Conservation (phyloP, 2,113 vertebrate genomes). For the Macquaria ambigua region DNA sequence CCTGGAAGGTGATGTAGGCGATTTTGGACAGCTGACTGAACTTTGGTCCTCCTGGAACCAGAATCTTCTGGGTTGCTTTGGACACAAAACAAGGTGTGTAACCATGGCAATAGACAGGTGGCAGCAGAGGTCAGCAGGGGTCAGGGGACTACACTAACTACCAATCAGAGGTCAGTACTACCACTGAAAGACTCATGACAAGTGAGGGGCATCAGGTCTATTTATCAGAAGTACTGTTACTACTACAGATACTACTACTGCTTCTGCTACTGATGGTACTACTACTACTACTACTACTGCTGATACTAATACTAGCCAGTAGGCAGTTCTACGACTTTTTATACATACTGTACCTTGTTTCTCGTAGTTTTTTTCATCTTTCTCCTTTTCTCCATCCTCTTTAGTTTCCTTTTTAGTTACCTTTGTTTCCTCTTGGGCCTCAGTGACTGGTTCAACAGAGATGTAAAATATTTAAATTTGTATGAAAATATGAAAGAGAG, state of each 20-base stretch:
- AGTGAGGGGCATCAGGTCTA: not conserved
- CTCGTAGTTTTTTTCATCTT: conserved; percentile 73
- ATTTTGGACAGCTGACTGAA: conserved; percentile 86
- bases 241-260: not conserved
- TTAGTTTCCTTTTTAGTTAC: conserved; percentile 16
- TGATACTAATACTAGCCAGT: not conserved
- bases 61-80: conserved; percentile 87
- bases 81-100: conserved; percentile 69
- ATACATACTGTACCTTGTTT: conserved; percentile 76
- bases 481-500: not conserved
- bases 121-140: not conserved
- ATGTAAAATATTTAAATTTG: not conserved
- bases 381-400: conserved; percentile 40
- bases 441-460: conserved; percentile 37
- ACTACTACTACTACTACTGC: not conserved
- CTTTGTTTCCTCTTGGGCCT: conserved; percentile 45
- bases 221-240: not conserved
- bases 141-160: not conserved
- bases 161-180: conserved; percentile 1
- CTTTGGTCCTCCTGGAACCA: conserved; percentile 88
- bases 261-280: not conserved
- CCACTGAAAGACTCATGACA: not conserved
- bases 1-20: conserved; percentile 86
- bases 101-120: conserved; percentile 9
- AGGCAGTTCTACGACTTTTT: not conserved